A percentile compares a stretch with the other conserved stretches of the same genome.
phyloP scores from a whole-genome alignment of 2,797 vertebrate species.

The Benthosema pterotum region DNA sequence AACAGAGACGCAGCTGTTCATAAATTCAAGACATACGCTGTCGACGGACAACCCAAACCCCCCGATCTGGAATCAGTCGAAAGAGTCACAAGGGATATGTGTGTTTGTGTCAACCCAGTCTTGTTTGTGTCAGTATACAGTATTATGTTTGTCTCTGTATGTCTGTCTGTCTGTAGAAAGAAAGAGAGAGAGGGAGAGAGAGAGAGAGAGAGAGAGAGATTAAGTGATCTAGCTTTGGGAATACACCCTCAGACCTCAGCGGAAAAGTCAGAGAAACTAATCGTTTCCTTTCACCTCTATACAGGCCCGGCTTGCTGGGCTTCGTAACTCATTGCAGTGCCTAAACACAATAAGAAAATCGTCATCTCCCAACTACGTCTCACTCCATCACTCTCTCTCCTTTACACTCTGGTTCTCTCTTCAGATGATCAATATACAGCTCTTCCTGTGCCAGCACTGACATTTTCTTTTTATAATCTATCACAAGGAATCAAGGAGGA shows the following conservation, averaged over 20 bases:
- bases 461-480: conserved; percentile 61
- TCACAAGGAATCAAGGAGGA: conserved; percentile 51
- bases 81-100: conserved; percentile 29
- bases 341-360: conserved; percentile 52
- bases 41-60: conserved; percentile 52
- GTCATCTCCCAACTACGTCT: conserved; percentile 26
- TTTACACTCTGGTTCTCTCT: conserved; percentile 12
- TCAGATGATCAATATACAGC: conserved; percentile 61
- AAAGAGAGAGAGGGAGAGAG: conserved; percentile 17
- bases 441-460: conserved; percentile 42
- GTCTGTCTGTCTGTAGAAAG: conserved; percentile 12
- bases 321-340: conserved; percentile 41
- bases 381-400: conserved; percentile 14
- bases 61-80: conserved; percentile 42
- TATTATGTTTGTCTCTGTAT: conserved; percentile 7
- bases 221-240: conserved; percentile 61
- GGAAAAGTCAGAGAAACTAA: conserved; percentile 63
- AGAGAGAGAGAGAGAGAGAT: conserved; percentile 51
- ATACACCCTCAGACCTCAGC: conserved; percentile 56
- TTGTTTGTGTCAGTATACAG: neutral
- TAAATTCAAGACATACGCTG: conserved; percentile 44
- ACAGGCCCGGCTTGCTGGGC: conserved; percentile 32
- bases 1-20: conserved; percentile 52
- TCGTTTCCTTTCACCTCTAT: conserved; percentile 63
- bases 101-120: conserved; percentile 6